These are phyloP conservation scores for Stegana nigrithorax DNA, from an alignment of 2,888 invertebrate genomes.

Conservation along the genomic window DNA sequence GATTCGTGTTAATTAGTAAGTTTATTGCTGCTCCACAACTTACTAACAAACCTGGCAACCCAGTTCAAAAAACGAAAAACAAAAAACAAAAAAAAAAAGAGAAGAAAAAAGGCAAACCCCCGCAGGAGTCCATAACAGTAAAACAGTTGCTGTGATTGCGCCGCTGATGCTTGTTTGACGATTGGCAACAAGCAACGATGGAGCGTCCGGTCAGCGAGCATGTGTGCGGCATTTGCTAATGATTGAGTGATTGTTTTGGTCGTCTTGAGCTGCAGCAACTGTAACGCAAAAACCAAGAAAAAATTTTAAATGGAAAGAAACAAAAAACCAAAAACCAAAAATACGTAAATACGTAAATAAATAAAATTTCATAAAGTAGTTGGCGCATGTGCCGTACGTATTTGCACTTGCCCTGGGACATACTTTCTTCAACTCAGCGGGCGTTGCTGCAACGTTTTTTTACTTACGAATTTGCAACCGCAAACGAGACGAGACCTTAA, in stretches of 20 bases:
- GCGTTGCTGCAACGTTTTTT: no score
- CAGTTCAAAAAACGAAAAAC: background rate
- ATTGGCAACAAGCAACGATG: no score
- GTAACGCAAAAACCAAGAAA: background rate
- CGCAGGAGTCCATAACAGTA: background rate
- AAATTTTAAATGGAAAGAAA: no score
- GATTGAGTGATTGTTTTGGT: conserved; percentile 13
- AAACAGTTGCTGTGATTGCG: background rate
- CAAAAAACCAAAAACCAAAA: no score
- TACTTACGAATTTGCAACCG: no score
- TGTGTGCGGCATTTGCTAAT: background rate
- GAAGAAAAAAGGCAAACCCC: background rate
- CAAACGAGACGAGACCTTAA: background rate
- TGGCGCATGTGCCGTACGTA: background rate
- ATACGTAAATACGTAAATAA: no score
- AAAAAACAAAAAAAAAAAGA: background rate
- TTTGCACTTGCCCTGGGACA: background rate
- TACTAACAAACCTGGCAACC: no score
- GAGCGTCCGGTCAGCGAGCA: no score
- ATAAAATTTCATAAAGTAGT: conserved; percentile 5
- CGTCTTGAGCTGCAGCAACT: background rate
- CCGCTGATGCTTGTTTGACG: no score
- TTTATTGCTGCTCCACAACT: background rate
- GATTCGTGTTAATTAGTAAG: conserved; percentile 12
- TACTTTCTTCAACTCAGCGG: background rate